A percentile compares a stretch with the other conserved stretches of the same genome.
Conservation (phyloP, 2,888 invertebrate genomes). For the Drosophila neutralis region DNA sequence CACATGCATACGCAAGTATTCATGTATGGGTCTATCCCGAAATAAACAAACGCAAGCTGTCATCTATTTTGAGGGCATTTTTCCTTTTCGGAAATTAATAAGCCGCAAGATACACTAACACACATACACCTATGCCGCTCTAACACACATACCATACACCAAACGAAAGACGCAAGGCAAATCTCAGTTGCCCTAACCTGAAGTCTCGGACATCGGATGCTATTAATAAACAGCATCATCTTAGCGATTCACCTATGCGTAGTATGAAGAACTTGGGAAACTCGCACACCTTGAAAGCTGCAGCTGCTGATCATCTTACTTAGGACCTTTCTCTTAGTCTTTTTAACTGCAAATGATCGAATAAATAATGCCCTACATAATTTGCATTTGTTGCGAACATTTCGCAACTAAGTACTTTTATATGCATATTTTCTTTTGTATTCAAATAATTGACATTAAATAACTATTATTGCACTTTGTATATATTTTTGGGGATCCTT, state of each 20-base stretch:
- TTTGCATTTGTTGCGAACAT: background rate
- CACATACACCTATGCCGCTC: constrained; percentile 17
- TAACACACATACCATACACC: constrained; percentile 17
- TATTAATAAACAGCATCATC: constrained; percentile 60
- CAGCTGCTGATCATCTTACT: constrained; percentile 37
- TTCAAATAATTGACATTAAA: background rate
- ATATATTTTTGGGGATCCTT: background rate
- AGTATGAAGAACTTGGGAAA: constrained; percentile 46
- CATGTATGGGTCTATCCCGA: constrained; percentile 38
- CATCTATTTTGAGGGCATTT: constrained; percentile 57
- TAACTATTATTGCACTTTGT: background rate
- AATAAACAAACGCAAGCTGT: constrained; percentile 47
- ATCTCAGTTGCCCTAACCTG: constrained; percentile 63
- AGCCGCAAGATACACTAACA: constrained; percentile 38
- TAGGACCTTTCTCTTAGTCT: constrained; percentile 1
- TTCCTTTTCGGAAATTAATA: constrained; percentile 63
- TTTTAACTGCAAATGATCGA: constrained; percentile 5
- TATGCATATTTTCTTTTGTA: background rate
- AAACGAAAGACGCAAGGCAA: constrained; percentile 42
- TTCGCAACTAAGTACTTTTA: background rate
- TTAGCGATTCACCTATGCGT: constrained; percentile 56
- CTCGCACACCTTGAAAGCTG: constrained; percentile 60
- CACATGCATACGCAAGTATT: background rate
- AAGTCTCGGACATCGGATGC: constrained; percentile 55
- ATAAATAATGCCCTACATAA: constrained; percentile 22